Percentiles rank a stretch among this genome's conserved stretches.
Evolutionary conservation across 2,888 invertebrate species (phyloP).

Genomic region (Spodoptera picta): DNA sequence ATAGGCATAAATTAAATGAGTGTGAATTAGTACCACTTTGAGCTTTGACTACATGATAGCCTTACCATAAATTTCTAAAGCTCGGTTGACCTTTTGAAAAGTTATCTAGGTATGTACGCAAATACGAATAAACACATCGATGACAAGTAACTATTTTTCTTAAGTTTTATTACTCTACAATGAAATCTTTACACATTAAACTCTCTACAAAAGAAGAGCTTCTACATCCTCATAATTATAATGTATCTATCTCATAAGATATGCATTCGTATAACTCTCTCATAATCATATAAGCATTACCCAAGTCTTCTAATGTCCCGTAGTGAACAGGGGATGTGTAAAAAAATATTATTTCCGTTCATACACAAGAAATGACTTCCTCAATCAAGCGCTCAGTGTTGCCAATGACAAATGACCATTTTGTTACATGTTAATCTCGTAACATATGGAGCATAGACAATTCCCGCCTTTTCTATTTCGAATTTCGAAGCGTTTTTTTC

Average conservation of each 20-base stretch:
- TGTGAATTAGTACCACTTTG: too few relatives aligned
- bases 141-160: too few relatives aligned
- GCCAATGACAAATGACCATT: conserved; percentile 85
- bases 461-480: conserved; percentile 74
- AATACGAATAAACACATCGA: too few relatives aligned
- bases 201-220: conserved; percentile 35
- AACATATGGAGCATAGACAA: conserved; percentile 84
- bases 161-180: too few relatives aligned
- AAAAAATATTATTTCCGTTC: conserved; percentile 86
- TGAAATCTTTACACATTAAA: conserved; percentile 10
- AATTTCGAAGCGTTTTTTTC: conserved; percentile 72
- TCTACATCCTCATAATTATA: conserved; percentile 43
- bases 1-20: too few relatives aligned
- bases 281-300: conserved; percentile 73
- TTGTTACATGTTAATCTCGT: conserved; percentile 83
- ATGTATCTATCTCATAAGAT: conserved; percentile 46
- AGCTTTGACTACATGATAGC: too few relatives aligned
- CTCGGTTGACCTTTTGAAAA: too few relatives aligned
- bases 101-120: too few relatives aligned
- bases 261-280: conserved; percentile 62
- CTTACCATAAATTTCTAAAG: too few relatives aligned
- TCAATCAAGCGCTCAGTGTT: conserved; percentile 81
- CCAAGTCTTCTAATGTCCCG: conserved; percentile 76
- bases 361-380: conserved; percentile 86
- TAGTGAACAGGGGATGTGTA: conserved; percentile 72